These are phyloP conservation scores for Drosophila neotestacea DNA, from an alignment of 2,888 invertebrate species.

Conservation along the genomic window DNA sequence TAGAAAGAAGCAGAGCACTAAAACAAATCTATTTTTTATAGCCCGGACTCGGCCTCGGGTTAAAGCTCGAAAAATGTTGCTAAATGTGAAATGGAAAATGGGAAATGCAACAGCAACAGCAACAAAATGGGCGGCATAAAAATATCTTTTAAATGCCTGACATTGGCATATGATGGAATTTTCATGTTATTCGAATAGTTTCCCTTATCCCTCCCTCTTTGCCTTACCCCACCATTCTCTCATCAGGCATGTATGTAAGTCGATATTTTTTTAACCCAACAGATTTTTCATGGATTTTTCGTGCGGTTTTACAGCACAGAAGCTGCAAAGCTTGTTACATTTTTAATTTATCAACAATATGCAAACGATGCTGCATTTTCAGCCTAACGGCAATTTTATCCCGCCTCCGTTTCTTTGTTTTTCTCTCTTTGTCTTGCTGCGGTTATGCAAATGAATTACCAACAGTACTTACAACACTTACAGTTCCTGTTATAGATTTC, in stretches of 20 bases:
- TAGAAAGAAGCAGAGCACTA: constrained; percentile 14
- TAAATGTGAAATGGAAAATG: constrained; percentile 23
- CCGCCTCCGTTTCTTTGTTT: not conserved
- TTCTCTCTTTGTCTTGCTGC: not conserved
- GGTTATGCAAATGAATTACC: constrained; percentile 30
- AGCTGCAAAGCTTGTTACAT: constrained; percentile 62
- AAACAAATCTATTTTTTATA: constrained; percentile 53
- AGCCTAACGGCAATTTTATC: constrained; percentile 9
- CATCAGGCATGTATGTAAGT: not conserved
- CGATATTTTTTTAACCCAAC: constrained; percentile 24
- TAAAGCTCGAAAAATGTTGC: constrained; percentile 57
- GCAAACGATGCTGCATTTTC: constrained; percentile 32
- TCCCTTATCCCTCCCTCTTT: not conserved
- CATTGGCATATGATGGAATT: constrained; percentile 68
- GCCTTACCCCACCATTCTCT: not conserved
- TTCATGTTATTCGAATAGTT: constrained; percentile 61
- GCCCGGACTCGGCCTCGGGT: constrained; percentile 25
- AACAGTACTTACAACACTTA: constrained; percentile 62
- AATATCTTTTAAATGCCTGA: constrained; percentile 62
- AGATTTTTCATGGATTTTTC: constrained; percentile 39
- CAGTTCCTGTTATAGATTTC: constrained; percentile 6
- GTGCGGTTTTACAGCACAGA: constrained; percentile 30
- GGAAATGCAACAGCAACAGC: constrained; percentile 5
- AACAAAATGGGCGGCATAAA: constrained; percentile 39
- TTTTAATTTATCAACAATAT: constrained; percentile 68